Percentiles rank a stretch among this genome's conserved stretches.
Evolutionary conservation across 2,888 invertebrate genomes (phyloP).

Genomic region (Apamea monoglypha): DNA sequence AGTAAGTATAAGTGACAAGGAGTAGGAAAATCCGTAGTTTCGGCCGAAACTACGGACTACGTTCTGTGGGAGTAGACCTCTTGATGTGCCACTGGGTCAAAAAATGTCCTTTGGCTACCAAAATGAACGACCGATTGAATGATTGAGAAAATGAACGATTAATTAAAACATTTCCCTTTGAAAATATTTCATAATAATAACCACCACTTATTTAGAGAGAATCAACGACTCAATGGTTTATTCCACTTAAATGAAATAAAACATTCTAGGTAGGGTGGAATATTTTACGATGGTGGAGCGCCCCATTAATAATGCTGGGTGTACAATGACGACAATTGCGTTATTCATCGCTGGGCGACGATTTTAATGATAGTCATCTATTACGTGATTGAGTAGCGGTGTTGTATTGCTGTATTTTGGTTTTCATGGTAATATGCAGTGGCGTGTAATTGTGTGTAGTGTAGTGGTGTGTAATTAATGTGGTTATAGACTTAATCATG

Average conservation of each 20-base stretch:
- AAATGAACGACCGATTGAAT: not conserved
- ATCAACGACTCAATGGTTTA: constrained; percentile 29
- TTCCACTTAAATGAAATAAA: constrained; percentile 49
- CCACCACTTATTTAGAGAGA: constrained; percentile 3
- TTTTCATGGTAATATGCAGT: not conserved
- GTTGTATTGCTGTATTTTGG: constrained; percentile 47
- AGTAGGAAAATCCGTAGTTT: too few species aligned
- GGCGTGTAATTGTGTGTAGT: not conserved
- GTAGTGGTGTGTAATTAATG: too few species aligned
- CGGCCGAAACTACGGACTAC: too few species aligned
- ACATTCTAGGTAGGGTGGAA: constrained; percentile 43
- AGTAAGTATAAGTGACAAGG: too few species aligned
- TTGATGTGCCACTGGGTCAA: not conserved
- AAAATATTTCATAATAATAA: constrained; percentile 21
- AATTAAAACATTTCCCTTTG: not conserved
- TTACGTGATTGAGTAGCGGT: constrained; percentile 58
- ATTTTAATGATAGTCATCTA: constrained; percentile 67
- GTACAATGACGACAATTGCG: constrained; percentile 69
- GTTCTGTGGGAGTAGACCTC: too few species aligned
- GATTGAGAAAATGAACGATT: too few species aligned
- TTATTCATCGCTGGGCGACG: constrained; percentile 67
- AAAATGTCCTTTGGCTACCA: not conserved
- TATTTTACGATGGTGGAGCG: constrained; percentile 49
- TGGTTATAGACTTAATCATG: not conserved
- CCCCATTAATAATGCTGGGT: constrained; percentile 69